Evolutionary conservation across 1,140 invertebrate species (phyloP).

Genomic region (Rhagoletis pomonella): DNA sequence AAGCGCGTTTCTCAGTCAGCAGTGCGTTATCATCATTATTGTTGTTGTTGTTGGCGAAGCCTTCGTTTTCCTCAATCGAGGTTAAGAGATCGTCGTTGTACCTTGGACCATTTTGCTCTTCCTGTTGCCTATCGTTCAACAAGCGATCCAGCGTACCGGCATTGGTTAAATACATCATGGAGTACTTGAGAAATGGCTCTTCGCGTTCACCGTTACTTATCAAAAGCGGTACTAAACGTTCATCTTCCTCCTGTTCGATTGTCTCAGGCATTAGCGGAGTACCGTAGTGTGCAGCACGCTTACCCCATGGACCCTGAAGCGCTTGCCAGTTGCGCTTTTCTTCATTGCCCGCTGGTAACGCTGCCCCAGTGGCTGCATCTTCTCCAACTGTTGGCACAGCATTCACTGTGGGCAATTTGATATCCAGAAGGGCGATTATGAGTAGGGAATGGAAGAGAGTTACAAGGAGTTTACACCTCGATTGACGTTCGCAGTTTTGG

Average conservation of each 20-base stretch:
- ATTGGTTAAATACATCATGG: constrained; percentile 54
- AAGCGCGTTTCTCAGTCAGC: constrained; percentile 77
- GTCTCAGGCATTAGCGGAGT: constrained; percentile 11
- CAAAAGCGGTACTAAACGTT: constrained; percentile 23
- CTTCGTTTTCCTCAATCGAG: constrained; percentile 22
- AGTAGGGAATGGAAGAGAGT: neutral
- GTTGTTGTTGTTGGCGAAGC: constrained; percentile 17
- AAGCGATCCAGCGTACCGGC: constrained; percentile 42
- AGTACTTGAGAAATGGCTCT: constrained; percentile 49
- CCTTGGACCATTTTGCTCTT: constrained; percentile 11
- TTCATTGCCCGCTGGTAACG: neutral
- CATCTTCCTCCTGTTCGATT: constrained; percentile 14
- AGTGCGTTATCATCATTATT: constrained; percentile 55
- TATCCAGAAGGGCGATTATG: neutral
- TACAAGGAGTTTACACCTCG: neutral
- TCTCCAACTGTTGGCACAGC: constrained; percentile 53
- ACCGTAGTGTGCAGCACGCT: constrained; percentile 71
- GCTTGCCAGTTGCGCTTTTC: constrained; percentile 80
- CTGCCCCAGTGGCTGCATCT: neutral
- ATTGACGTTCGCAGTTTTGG: neutral
- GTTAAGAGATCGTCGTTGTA: neutral
- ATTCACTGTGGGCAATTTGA: constrained; percentile 6
- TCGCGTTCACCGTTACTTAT: neutral
- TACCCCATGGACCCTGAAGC: constrained; percentile 79
- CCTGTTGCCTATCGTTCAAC: constrained; percentile 30